Base-by-base conservation (phyloP, 1,140 invertebrate genomes). In the Hycleus cichorii region DNA sequence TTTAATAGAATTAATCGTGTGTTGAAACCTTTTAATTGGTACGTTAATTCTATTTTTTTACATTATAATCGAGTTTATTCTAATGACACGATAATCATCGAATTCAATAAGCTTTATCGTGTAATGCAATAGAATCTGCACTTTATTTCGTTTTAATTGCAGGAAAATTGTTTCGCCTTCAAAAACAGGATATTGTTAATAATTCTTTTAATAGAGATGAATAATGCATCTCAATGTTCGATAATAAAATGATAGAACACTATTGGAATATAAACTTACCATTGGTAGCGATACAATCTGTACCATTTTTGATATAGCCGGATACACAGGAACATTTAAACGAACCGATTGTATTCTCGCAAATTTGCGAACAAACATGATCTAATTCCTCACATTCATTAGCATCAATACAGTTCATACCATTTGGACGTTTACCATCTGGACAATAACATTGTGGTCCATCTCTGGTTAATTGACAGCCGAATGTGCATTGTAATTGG, bases 361-460 rank as follows among this genome's bases (percentile, higher is more conserved):
- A 95, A 12, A 77, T 64, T 73, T 95, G 91, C 67, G 90, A 85
- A 74, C 92, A 95, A 10, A 82, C 78, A 25, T 82, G 84, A 58
- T 90, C 85, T 51, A 81, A 69, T 56, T 73, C 18, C 18, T 18
- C 68, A 72, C 90, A 92, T 73, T 91, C 88, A 73, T 91, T 80
- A 38, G 83, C 79, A 75, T 91, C 89, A 39, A 82, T 72, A 67
- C 88, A 90, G 44, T 74, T 74, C 39, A 76, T 80, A 27, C 78
- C 83, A 56, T 81, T 78, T 2, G 82, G 79, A 66, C 87, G 81
- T 73, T 88, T 83, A 26, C 91, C 90, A 38, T 77, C 70, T 8
- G 80, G 80, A 74, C 90, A 90, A 69, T 80, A 88, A 75, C 92
- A 95, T 45, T 83, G 77, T 8, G 83, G 76, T 1, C 88, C 65